A percentile compares a stretch with the other conserved stretches of the same genome.
phyloP scores from a whole-genome alignment of 1,140 invertebrate species.

The Hyposmocoma kahamanoa region DNA sequence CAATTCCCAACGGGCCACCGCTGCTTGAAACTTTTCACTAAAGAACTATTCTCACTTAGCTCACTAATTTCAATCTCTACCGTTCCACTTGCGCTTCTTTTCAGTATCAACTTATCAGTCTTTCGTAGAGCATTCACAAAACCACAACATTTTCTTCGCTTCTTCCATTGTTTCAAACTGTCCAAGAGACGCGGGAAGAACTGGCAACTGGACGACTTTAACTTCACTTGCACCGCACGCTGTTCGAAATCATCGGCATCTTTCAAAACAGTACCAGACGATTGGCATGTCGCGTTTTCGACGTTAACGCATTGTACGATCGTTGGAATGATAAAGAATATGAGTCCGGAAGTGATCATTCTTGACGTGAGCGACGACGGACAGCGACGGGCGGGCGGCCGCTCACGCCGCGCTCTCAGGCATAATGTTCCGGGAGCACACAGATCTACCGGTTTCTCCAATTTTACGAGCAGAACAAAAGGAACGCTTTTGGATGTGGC shows the following conservation, averaged over 20 bases:
- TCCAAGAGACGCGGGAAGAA: constrained; percentile 26
- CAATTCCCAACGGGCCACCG: constrained; percentile 70
- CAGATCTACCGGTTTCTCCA: constrained; percentile 1
- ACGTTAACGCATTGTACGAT: constrained; percentile 31
- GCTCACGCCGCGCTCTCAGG: constrained; percentile 30
- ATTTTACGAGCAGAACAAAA: too few species aligned
- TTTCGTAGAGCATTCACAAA: constrained; percentile 5
- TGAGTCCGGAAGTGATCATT: constrained; percentile 19
- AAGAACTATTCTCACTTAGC: too few species aligned
- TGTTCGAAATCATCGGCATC: constrained; percentile 21
- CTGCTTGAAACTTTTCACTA: too few species aligned
- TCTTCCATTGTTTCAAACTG: constrained; percentile 55
- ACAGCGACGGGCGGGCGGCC: constrained; percentile 21
- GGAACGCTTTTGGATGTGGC: too few species aligned
- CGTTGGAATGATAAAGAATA: constrained; percentile 33
- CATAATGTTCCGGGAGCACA: constrained; percentile 31
- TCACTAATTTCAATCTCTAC: too few species aligned
- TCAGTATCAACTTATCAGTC: constrained; percentile 13
- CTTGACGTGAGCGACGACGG: constrained; percentile 22
- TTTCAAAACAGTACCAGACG: constrained; percentile 13
- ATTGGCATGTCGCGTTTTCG: too few species aligned
- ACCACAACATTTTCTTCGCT: constrained; percentile 28
- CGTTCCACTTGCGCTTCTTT: neutral
- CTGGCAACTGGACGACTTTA: constrained; percentile 27
- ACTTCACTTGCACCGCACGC: constrained; percentile 15